Evolutionary conservation across 1,140 invertebrate genomes (phyloP), one percentile per base, ranked within the genome.

Genomic region (Philaenus spumarius): DNA sequence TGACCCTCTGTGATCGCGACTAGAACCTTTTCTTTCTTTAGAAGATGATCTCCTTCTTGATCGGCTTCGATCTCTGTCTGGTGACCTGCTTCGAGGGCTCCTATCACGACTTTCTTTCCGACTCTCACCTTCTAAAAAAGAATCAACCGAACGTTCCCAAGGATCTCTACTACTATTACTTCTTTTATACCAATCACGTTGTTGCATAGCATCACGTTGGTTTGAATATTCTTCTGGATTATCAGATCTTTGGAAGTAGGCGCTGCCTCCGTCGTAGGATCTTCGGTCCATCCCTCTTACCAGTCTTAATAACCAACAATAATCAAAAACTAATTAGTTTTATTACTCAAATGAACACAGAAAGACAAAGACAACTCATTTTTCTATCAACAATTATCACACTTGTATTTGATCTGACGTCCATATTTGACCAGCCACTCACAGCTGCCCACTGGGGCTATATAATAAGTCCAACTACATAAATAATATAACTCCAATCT

Each of bases 41-140:
- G 47, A 56, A 14, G 22, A 34, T 24, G 30, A 53, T 12, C 48
- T 73, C 71, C 34, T 72, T 65, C 51, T 76, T 71, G 59, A 48
- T 48, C 71, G 64, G 42, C 73, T 43, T n/a, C 52, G 37, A 45
- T 56, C 53, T 26, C 63, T 43, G 0, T 74, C 71, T 45, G 73
- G 67, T 30, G 74, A 73, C 34, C 73, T 63, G n/a, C 71, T 66
- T 5, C 73, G 67, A 7, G 70, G 68, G 59, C 58, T 66, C 56
- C 72, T 71, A 37, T 73, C 72, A 47, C 70, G 71, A 1, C 73
- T 68, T n/a, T 66, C 65, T 1, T 73, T 71, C 9, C 69, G 62
- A 43, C 72, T 67, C 14, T 72, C 71, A 6, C 61, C 23, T 1
- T 75, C 74, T 9, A 72, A 63, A 17, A 73, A 72, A 3, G 74